phyloP scores from a whole-genome alignment of 1,140 invertebrate genomes.

The Bombus confusus region DNA sequence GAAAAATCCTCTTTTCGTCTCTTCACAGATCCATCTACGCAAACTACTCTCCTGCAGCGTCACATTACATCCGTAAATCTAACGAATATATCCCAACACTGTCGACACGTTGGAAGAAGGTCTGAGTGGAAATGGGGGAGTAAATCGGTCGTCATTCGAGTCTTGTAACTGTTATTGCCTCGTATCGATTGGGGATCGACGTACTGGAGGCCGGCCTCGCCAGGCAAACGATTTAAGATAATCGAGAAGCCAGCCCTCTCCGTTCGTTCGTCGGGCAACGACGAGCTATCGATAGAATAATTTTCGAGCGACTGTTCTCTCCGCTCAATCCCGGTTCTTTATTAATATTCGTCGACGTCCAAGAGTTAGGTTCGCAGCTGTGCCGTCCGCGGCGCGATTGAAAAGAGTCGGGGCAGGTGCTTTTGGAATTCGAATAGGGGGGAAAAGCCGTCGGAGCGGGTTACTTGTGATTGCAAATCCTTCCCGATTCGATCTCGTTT shows the following conservation, averaged over 20 bases:
- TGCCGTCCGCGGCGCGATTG: slow-evolving; percentile 42
- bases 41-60: not conserved
- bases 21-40: not conserved
- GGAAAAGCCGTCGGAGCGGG: slow-evolving; percentile 18
- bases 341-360: slow-evolving; percentile 49
- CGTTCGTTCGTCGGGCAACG: no score
- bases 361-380: slow-evolving; percentile 51
- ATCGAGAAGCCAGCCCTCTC: slow-evolving; percentile 11
- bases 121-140: not conserved
- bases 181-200: slow-evolving; percentile 41
- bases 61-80: not conserved
- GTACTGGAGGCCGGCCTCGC: not conserved
- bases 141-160: slow-evolving; percentile 16
- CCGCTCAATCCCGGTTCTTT: slow-evolving; percentile 28
- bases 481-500: slow-evolving; percentile 44
- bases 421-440: slow-evolving; percentile 32
- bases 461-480: slow-evolving; percentile 53
- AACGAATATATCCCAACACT: not conserved
- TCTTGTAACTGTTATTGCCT: slow-evolving; percentile 44
- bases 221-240: slow-evolving; percentile 39
- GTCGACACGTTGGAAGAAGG: not conserved
- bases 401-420: slow-evolving; percentile 54
- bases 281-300: slow-evolving; percentile 30
- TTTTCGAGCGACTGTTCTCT: slow-evolving; percentile 26
- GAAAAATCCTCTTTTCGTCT: no score